Conservation (phyloP, 1,140 invertebrate genomes). For the Leptinotarsa texana region DNA sequence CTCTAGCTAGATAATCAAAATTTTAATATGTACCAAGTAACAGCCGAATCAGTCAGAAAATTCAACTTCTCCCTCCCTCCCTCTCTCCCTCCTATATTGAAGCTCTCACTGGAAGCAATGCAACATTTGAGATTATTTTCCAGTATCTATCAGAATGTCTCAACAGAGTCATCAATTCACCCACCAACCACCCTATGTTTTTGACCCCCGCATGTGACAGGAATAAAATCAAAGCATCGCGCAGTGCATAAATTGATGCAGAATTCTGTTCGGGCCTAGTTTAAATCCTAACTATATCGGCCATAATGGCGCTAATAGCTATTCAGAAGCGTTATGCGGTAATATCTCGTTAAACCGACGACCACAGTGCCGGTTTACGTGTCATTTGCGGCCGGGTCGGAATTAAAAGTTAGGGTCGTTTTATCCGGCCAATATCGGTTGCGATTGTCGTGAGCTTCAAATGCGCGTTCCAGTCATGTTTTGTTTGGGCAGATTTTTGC, state of each 20-base stretch:
- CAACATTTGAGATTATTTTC: too few species aligned
- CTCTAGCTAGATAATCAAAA: too few species aligned
- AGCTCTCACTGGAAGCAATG: too few species aligned
- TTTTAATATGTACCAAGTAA: too few species aligned
- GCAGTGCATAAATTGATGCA: slow-evolving; percentile 15
- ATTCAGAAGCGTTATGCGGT: slow-evolving; percentile 51
- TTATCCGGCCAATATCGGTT: slow-evolving; percentile 39
- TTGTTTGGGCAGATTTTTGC: not conserved
- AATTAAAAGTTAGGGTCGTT: slow-evolving; percentile 53
- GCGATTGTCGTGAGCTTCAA: slow-evolving; percentile 5
- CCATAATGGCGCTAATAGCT: slow-evolving; percentile 53
- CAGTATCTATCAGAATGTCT: too few species aligned
- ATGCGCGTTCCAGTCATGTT: not conserved
- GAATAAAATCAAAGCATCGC: not conserved
- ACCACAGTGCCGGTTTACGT: slow-evolving; percentile 53
- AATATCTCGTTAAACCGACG: slow-evolving; percentile 54
- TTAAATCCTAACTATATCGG: slow-evolving; percentile 49
- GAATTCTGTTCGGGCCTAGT: slow-evolving; percentile 20
- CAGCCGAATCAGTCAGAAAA: too few species aligned
- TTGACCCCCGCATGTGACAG: not conserved
- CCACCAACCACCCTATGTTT: too few species aligned
- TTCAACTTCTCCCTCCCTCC: too few species aligned
- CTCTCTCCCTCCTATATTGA: too few species aligned
- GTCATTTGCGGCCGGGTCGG: slow-evolving; percentile 52
- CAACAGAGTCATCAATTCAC: too few species aligned